Percentiles rank a stretch among this genome's conserved stretches.
phyloP scores from a whole-genome alignment of 2,797 vertebrate species.

The Urophycis tenuis region DNA sequence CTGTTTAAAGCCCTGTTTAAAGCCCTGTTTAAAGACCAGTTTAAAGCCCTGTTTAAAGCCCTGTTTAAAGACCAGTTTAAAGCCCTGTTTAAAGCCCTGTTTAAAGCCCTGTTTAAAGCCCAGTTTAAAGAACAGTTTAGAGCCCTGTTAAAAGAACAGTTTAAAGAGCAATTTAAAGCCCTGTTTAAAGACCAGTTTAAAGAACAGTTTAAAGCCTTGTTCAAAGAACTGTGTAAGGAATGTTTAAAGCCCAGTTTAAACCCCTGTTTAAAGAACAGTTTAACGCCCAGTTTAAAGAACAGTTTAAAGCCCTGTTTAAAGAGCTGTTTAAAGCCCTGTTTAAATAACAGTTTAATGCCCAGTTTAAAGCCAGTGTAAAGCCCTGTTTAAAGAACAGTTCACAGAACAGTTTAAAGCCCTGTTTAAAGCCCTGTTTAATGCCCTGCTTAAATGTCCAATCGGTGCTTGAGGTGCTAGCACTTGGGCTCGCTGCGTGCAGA shows the following conservation, averaged over 20 bases:
- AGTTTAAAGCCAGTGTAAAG: no score
- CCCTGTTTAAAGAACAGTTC: no score
- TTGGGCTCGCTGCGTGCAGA: background rate
- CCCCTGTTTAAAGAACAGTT: background rate
- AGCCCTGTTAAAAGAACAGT: background rate
- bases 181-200: background rate
- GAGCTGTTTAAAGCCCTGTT: background rate
- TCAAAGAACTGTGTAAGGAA: background rate
- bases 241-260: background rate
- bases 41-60: background rate
- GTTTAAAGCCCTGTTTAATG: no score
- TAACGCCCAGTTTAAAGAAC: no score
- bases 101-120: background rate
- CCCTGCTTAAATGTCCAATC: no score
- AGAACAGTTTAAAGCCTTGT: background rate
- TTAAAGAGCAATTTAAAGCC: background rate
- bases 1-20: background rate
- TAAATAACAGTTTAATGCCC: no score
- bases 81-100: background rate
- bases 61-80: background rate
- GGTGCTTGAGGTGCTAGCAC: conserved; percentile 2
- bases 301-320: background rate
- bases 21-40: background rate
- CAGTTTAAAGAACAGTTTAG: background rate
- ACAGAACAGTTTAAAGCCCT: background rate